Conservation (phyloP, 2,113 vertebrate genomes). For the Galeopterus variegatus region DNA sequence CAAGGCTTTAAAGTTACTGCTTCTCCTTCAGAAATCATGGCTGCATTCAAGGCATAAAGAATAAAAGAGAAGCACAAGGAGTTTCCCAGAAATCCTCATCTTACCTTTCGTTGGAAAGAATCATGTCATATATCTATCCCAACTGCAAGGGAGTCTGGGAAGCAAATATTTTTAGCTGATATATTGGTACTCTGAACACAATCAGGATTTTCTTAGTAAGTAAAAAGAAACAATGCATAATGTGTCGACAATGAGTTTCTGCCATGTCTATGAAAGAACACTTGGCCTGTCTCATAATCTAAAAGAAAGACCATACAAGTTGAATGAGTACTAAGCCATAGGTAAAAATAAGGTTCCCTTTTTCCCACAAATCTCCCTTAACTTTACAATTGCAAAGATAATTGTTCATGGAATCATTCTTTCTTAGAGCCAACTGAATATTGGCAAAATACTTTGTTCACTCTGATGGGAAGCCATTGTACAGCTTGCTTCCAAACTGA, state of each 20-base stretch:
- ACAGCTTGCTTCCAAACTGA: background rate
- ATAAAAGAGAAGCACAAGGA: background rate
- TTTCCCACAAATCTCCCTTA: background rate
- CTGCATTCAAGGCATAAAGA: background rate
- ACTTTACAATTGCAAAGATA: slow-evolving; percentile 44
- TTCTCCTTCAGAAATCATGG: background rate
- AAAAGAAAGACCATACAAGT: background rate
- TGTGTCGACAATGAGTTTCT: background rate
- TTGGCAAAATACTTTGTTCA: background rate
- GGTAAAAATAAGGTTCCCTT: background rate
- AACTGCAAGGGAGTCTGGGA: background rate
- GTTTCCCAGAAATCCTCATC: background rate
- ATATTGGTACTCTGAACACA: background rate
- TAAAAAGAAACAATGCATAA: background rate
- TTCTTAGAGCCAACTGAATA: background rate
- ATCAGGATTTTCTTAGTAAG: background rate
- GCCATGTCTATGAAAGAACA: background rate
- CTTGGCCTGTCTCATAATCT: background rate
- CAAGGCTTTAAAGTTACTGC: background rate
- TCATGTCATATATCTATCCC: background rate
- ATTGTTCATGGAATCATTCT: background rate
- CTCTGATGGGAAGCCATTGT: background rate
- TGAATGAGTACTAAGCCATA: background rate
- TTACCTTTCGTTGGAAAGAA: background rate
- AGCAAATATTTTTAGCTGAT: background rate